Conservation (phyloP, 2,797 vertebrate species). For the Zenarchopterus dispar region DNA sequence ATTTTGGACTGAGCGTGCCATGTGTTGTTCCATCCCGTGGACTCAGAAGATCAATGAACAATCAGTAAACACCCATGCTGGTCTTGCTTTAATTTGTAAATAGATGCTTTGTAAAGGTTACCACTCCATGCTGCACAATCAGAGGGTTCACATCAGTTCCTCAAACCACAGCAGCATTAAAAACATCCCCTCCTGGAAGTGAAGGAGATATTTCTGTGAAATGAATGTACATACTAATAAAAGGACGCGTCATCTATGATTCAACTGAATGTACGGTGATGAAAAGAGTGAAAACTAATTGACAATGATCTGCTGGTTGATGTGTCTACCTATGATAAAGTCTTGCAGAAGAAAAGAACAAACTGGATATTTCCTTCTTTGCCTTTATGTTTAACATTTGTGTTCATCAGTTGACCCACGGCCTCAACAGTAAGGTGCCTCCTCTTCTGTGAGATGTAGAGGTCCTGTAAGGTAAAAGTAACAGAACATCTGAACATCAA, state of each 20-base stretch:
- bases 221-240: constrained; percentile 51
- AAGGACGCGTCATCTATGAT: constrained; percentile 30
- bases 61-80: constrained; percentile 10
- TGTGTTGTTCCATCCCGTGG: neutral
- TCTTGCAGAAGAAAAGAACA: constrained; percentile 41
- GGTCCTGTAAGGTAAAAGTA: too few species aligned
- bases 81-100: constrained; percentile 50
- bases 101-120: constrained; percentile 42
- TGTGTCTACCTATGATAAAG: constrained; percentile 49
- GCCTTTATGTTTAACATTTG: neutral
- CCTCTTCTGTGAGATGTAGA: too few species aligned
- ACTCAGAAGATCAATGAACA: constrained; percentile 6
- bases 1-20: constrained; percentile 11
- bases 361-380: neutral
- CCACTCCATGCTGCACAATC: constrained; percentile 20
- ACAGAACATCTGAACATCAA: too few species aligned
- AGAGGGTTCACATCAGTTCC: constrained; percentile 19
- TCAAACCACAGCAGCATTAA: constrained; percentile 43
- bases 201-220: constrained; percentile 48
- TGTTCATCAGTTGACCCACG: neutral
- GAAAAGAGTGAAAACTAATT: constrained; percentile 36
- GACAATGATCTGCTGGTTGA: constrained; percentile 22
- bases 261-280: constrained; percentile 24
- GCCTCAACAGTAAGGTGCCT: too few species aligned
- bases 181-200: constrained; percentile 44